Evolutionary conservation across 2,113 vertebrate genomes (phyloP).

Genomic region (Recurvirostra avosetta): DNA sequence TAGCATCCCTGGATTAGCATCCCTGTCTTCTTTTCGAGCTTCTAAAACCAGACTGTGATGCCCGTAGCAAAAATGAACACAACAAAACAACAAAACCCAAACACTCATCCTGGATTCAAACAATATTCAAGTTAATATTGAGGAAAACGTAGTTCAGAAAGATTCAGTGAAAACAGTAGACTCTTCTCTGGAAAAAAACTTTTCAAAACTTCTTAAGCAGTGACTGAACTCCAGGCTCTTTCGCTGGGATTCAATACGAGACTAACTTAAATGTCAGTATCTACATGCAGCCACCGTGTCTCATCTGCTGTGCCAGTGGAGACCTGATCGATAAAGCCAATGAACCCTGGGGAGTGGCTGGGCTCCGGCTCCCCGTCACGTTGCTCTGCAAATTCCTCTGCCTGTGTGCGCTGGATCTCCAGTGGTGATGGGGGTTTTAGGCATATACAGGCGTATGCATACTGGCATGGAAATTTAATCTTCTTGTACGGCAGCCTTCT

Average conservation of each 20-base stretch:
- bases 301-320: not conserved
- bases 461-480: not conserved
- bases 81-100: not conserved
- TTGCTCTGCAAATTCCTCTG: not conserved
- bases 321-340: not conserved
- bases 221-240: not conserved
- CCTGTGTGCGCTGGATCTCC: not conserved
- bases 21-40: accelerated
- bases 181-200: not conserved
- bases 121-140: not conserved
- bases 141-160: not conserved
- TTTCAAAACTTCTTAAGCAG: not conserved
- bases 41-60: not conserved
- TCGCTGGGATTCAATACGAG: not conserved
- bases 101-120: not conserved
- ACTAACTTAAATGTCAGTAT: not conserved
- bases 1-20: not conserved
- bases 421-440: not conserved
- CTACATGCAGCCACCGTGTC: not conserved
- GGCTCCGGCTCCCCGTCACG: not conserved
- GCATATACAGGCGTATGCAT: not conserved
- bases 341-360: not conserved
- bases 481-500: not conserved
- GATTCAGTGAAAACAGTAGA: not conserved
- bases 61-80: not conserved